phyloP scores from a whole-genome alignment of 1,140 invertebrate genomes.

The Tetramorium simillimum region DNA sequence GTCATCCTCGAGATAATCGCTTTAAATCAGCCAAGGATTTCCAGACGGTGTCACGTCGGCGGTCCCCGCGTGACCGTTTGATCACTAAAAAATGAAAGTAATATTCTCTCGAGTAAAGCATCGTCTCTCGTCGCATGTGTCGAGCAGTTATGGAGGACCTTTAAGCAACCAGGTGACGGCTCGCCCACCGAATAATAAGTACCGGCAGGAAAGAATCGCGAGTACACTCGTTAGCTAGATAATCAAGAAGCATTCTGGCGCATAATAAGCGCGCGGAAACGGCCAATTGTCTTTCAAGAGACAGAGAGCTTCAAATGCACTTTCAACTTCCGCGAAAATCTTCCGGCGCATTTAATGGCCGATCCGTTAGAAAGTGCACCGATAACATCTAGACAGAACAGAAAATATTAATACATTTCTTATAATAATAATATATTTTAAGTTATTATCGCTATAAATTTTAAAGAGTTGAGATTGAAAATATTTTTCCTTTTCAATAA shows the following conservation, averaged over 20 bases:
- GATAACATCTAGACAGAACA: neutral
- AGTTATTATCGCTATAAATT: neutral
- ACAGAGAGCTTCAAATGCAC: conserved; percentile 13
- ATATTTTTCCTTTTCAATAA: neutral
- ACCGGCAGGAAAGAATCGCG: neutral
- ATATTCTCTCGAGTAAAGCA: conserved; percentile 46
- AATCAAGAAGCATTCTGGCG: conserved; percentile 18
- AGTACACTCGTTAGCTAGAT: conserved; percentile 49
- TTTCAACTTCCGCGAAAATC: conserved; percentile 28
- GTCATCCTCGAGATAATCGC: conserved; percentile 6
- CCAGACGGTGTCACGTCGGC: conserved; percentile 31
- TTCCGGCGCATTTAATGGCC: neutral
- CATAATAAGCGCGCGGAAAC: conserved; percentile 24
- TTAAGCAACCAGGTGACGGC: neutral
- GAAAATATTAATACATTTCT: neutral
- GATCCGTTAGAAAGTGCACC: neutral
- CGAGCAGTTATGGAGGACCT: conserved; percentile 53
- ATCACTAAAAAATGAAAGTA: conserved; percentile 24
- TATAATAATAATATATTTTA: neutral
- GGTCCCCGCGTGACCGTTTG: neutral
- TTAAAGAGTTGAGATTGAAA: neutral
- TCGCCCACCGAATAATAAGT: neutral
- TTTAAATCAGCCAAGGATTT: conserved; percentile 49
- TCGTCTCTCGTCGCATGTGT: conserved; percentile 57
- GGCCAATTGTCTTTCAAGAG: conserved; percentile 31